phyloP scores from a whole-genome alignment of 2,113 vertebrate species.

The Pelobates fuscus region DNA sequence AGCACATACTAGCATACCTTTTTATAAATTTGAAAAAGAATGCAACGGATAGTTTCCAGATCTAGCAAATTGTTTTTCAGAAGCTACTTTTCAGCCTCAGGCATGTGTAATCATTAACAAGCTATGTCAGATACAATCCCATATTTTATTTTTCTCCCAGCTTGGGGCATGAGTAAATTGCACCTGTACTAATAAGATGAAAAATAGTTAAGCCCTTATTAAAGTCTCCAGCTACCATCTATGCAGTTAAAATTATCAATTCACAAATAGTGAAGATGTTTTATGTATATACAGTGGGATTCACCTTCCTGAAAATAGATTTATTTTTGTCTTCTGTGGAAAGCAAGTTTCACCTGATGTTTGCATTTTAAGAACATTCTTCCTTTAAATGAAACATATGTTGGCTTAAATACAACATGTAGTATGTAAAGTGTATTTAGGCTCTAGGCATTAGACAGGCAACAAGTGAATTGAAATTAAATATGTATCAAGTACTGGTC shows the following conservation, averaged over 20 bases:
- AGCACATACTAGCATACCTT: not conserved
- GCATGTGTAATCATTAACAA: not conserved
- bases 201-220: not conserved
- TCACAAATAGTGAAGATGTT: not conserved
- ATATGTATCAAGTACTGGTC: too few species aligned
- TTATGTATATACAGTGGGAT: too few species aligned
- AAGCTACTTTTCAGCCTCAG: not conserved
- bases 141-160: not conserved
- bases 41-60: not conserved
- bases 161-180: conserved; percentile 1
- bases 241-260: not conserved
- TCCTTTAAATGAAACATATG: too few species aligned
- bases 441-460: too few species aligned
- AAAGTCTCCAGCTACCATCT: not conserved
- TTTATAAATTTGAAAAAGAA: not conserved
- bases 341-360: too few species aligned
- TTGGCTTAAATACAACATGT: too few species aligned
- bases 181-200: not conserved
- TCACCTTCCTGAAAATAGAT: too few species aligned
- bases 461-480: too few species aligned
- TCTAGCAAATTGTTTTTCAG: not conserved
- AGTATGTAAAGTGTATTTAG: too few species aligned
- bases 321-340: too few species aligned
- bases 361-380: too few species aligned
- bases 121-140: not conserved